These are phyloP conservation scores for Lamproptera curius DNA, from an alignment of 2,888 invertebrate genomes.

Conservation along the genomic window DNA sequence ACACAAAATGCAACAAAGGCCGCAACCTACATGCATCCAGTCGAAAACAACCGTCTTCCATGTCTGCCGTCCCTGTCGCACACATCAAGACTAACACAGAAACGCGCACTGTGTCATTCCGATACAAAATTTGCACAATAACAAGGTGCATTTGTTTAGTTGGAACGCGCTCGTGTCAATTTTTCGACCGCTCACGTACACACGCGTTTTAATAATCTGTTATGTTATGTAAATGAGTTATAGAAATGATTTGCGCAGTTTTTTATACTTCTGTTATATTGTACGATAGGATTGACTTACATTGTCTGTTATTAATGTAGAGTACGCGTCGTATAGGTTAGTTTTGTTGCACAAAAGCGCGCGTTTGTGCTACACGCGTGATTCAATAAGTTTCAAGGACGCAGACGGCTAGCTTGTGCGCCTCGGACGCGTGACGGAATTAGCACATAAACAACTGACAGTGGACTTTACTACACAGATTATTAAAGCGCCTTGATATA, in stretches of 20 bases:
- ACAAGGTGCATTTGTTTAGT: conserved; percentile 16
- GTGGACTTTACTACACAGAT: background rate
- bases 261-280: too few relatives aligned
- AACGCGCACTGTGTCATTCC: conserved; percentile 22
- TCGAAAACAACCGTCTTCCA: conserved; percentile 12
- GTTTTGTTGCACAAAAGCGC: background rate
- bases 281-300: too few relatives aligned
- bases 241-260: background rate
- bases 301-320: too few relatives aligned
- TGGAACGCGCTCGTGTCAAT: conserved; percentile 25
- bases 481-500: too few relatives aligned
- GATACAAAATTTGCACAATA: conserved; percentile 4
- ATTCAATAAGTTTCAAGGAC: conserved; percentile 16
- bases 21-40: conserved; percentile 24
- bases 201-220: too few relatives aligned
- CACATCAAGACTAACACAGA: conserved; percentile 7
- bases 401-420: conserved; percentile 7
- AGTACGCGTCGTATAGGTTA: background rate
- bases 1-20: conserved; percentile 20
- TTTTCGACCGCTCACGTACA: too few relatives aligned
- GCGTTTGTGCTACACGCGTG: background rate
- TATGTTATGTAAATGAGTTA: too few relatives aligned
- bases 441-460: conserved; percentile 13
- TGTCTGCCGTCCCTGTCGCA: conserved; percentile 25
- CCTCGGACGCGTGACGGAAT: conserved; percentile 11